A percentile compares a stretch with the other conserved stretches of the same genome.
These are phyloP conservation scores for Drosophila tristis DNA, from an alignment of 1,140 invertebrate genomes.

Conservation along the genomic window DNA sequence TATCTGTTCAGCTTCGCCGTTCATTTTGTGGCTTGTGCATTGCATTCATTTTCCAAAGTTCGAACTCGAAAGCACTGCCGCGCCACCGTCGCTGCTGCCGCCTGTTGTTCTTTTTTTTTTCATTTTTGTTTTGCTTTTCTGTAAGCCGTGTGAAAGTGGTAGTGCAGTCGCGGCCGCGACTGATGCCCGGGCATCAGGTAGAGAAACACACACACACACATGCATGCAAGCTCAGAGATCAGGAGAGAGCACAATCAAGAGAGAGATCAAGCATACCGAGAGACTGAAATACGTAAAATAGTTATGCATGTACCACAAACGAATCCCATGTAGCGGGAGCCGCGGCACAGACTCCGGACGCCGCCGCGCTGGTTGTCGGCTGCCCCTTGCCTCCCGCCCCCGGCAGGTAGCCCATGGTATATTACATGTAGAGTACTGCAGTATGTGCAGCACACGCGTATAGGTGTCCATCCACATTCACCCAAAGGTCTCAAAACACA, in stretches of 20 bases:
- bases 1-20: slow-evolving; percentile 36
- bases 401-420: no score
- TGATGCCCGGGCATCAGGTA: slow-evolving; percentile 44
- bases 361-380: slow-evolving; percentile 30
- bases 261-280: slow-evolving; percentile 38
- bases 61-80: slow-evolving; percentile 51
- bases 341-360: slow-evolving; percentile 65
- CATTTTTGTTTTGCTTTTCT: slow-evolving; percentile 41
- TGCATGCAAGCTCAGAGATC: slow-evolving; percentile 2
- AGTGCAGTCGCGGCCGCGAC: slow-evolving; percentile 50
- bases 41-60: slow-evolving; percentile 78
- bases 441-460: no score
- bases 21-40: slow-evolving; percentile 57
- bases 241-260: slow-evolving; percentile 11
- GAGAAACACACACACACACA: slow-evolving; percentile 39
- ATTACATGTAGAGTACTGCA: no score
- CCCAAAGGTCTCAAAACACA: no score
- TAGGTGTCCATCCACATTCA: no score
- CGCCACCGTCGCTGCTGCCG: slow-evolving; percentile 5
- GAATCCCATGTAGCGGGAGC: slow-evolving; percentile 66
- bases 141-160: slow-evolving; percentile 70
- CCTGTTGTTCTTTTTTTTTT: slow-evolving; percentile 37
- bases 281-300: slow-evolving; percentile 59
- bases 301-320: slow-evolving; percentile 75
- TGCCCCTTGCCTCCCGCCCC: slow-evolving; percentile 6